Conservation (phyloP, 2,113 vertebrate genomes). For the Turnix velox region DNA sequence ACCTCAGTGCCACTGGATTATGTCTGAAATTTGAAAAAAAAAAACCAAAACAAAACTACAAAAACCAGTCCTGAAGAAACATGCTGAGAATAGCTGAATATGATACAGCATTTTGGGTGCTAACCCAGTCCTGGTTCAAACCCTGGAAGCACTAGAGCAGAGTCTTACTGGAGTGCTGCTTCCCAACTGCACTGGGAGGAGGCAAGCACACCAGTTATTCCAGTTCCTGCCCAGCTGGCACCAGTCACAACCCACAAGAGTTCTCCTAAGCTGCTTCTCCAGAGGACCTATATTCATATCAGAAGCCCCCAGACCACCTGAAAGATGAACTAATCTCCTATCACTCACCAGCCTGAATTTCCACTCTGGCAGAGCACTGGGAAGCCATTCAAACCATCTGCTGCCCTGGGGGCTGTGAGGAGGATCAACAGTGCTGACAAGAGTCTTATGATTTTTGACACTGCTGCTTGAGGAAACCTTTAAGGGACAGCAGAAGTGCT, state of each 20-base stretch:
- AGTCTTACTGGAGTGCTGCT: neutral
- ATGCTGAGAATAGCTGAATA: neutral
- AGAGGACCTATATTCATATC: accelerated
- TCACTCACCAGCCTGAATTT: neutral
- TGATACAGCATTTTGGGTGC: neutral
- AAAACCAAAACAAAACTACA: no score
- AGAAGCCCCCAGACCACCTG: neutral
- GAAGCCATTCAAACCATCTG: neutral
- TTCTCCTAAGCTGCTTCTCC: neutral
- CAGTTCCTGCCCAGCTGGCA: neutral
- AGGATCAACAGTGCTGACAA: neutral
- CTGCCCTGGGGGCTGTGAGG: neutral
- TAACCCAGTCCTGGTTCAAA: neutral
- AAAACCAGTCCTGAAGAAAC: neutral
- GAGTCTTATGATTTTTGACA: neutral
- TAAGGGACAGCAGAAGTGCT: neutral
- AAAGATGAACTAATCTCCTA: neutral
- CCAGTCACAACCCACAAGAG: accelerated
- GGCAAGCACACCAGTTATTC: neutral
- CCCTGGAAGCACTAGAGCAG: no score
- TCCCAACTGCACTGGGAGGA: neutral
- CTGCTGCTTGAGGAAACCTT: neutral
- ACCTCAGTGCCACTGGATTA: neutral
- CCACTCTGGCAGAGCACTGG: neutral
- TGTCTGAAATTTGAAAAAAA: neutral